These are phyloP conservation scores for Platerodrilus igneus DNA, from an alignment of 2,888 invertebrate species.

Conservation along the genomic window DNA sequence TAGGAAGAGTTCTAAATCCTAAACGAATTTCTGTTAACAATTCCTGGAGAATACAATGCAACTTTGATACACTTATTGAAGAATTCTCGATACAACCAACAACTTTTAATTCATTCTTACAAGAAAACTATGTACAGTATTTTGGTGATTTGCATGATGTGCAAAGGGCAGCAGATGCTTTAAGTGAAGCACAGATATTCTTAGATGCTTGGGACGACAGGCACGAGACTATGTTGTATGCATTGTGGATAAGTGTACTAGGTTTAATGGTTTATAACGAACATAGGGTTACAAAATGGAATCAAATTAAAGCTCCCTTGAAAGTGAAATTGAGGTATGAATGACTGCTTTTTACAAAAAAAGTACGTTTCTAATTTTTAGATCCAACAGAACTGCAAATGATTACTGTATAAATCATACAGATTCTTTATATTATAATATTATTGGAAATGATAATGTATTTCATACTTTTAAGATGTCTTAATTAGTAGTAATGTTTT, in stretches of 20 bases:
- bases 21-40: constrained; percentile 54
- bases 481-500: too few relatives aligned
- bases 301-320: constrained; percentile 59
- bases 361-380: constrained; percentile 14
- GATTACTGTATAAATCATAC: constrained; percentile 23
- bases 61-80: constrained; percentile 62
- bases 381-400: constrained; percentile 10
- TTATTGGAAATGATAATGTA: constrained; percentile 32
- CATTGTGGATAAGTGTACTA: constrained; percentile 60
- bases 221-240: constrained; percentile 45
- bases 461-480: constrained; percentile 31
- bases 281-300: constrained; percentile 67
- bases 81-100: constrained; percentile 64
- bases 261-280: constrained; percentile 70
- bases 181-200: constrained; percentile 69
- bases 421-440: constrained; percentile 38
- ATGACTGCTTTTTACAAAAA: background rate
- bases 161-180: constrained; percentile 56
- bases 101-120: constrained; percentile 63
- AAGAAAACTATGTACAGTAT: constrained; percentile 70
- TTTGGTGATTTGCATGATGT: constrained; percentile 62
- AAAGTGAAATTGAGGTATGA: constrained; percentile 36
- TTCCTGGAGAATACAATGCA: constrained; percentile 53
- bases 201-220: constrained; percentile 61
- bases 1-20: constrained; percentile 73